Evolutionary conservation across 2,888 invertebrate species (phyloP), one percentile per base, ranked within the genome.

Genomic region (Agonopterix arenella): DNA sequence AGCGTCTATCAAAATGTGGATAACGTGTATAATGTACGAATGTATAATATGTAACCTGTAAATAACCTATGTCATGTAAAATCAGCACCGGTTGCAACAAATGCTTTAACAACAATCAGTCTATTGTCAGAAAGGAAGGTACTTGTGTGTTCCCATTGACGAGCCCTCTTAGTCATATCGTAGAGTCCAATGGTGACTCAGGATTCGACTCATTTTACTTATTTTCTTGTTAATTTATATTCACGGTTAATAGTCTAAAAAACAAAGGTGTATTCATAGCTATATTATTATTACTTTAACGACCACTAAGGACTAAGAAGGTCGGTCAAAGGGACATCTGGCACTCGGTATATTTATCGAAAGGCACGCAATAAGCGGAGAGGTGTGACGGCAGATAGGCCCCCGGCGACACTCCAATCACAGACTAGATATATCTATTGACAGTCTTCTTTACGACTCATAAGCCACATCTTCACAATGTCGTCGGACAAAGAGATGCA

Each of bases 41-140:
- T 71, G 75, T 80, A 80, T 80, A 76, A 72, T 76, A 79, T 86
- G 83, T 85, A 85, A 84, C 81, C 86, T 84, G 88, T 89, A 89
- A 86, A 88, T 88, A 89, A 85, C 78, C 84, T 88, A 88, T 84
- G 73, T 75, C 72, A 73, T 78, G 72, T 84, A 84, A 85, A 88
- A 86, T 78, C 80, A 89, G 89, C 89, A 89, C 89, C 89, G 85
- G 84, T 86, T 68, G 86, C 85, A 86, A 86, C 85, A 78, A 83
- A 86, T 82, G 86, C 84, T 82, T 77, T 68, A 89, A 86, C 83
- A 86, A 86, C 84, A 66, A 84, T 89, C 88, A 89, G 88, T 89
- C 88, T 89, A 89, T 88, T 88, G 88, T 86, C 80, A 82, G 76
- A 85, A 84, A 85, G 84, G 86, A 86, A 84, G 83, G 84, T 84